These are phyloP conservation scores for Sinotaia quadrata DNA, from an alignment of 2,888 invertebrate species.

Conservation along the genomic window DNA sequence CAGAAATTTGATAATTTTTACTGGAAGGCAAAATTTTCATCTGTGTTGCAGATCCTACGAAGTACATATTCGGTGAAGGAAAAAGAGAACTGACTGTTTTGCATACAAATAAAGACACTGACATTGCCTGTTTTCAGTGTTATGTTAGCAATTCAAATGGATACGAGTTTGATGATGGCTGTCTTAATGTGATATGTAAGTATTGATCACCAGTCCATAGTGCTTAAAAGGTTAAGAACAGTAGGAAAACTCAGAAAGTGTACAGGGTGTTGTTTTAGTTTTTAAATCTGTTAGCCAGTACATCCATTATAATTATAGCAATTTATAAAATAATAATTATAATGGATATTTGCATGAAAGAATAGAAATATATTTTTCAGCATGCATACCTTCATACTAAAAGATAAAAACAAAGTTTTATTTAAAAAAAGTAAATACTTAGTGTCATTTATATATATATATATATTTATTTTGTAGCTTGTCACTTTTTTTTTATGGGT, in stretches of 20 bases:
- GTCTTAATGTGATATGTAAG: conserved; percentile 43
- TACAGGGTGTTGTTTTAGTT: neutral
- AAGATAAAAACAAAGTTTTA: too few species aligned
- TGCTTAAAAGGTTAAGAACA: neutral
- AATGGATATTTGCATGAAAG: too few species aligned
- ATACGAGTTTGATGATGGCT: conserved; percentile 31
- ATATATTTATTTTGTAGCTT: too few species aligned
- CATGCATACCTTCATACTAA: too few species aligned
- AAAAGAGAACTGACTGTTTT: conserved; percentile 23
- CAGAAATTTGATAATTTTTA: neutral
- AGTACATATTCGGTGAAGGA: conserved; percentile 12
- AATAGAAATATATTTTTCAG: too few species aligned
- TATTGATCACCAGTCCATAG: neutral
- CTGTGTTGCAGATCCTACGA: conserved; percentile 25
- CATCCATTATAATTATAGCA: too few species aligned
- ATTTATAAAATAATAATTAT: too few species aligned
- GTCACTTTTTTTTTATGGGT: too few species aligned
- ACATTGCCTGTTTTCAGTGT: conserved; percentile 39
- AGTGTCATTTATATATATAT: too few species aligned
- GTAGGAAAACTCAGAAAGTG: too few species aligned
- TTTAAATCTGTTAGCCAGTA: neutral
- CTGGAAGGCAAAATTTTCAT: neutral
- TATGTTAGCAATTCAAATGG: conserved; percentile 30
- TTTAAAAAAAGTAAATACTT: too few species aligned
- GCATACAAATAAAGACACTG: conserved; percentile 26